Evolutionary conservation across 2,888 invertebrate species (phyloP).

Genomic region (Neria commutata): DNA sequence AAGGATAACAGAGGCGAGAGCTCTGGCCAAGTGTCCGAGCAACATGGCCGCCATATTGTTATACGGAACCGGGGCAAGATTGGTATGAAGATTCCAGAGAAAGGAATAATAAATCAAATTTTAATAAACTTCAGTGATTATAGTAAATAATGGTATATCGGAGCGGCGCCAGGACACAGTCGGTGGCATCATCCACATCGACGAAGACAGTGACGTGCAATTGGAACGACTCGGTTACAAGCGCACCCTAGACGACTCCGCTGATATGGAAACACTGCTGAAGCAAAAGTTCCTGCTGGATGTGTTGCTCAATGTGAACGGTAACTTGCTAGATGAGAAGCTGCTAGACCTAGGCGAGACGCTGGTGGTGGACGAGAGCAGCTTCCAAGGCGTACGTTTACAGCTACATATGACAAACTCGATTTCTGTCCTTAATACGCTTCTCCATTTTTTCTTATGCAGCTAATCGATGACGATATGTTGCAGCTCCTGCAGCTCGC

Average conservation of each 20-base stretch:
- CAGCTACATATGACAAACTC: neutral
- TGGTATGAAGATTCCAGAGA: neutral
- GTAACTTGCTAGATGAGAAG: neutral
- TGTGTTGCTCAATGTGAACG: conserved; percentile 6
- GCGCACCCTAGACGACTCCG: neutral
- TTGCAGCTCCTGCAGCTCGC: conserved; percentile 10
- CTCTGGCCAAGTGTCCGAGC: too few relatives aligned
- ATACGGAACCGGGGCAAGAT: conserved; percentile 13
- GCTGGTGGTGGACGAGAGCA: conserved; percentile 3
- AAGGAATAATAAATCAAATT: too few relatives aligned
- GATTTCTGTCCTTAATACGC: neutral
- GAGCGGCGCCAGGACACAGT: neutral
- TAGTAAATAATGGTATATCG: conserved; percentile 13
- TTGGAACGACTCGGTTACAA: neutral
- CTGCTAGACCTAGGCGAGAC: conserved; percentile 9
- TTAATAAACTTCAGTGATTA: conserved; percentile 4
- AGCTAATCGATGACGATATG: conserved; percentile 19
- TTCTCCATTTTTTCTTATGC: neutral
- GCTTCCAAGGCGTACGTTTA: conserved; percentile 7
- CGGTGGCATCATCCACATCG: neutral
- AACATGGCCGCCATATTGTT: neutral
- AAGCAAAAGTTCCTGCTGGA: conserved; percentile 15
- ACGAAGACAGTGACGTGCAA: neutral
- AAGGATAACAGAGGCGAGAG: too few relatives aligned
- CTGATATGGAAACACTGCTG: conserved; percentile 2